Evolutionary conservation across 2,797 vertebrate species (phyloP).

Genomic region (Euphonia xanthogaster): DNA sequence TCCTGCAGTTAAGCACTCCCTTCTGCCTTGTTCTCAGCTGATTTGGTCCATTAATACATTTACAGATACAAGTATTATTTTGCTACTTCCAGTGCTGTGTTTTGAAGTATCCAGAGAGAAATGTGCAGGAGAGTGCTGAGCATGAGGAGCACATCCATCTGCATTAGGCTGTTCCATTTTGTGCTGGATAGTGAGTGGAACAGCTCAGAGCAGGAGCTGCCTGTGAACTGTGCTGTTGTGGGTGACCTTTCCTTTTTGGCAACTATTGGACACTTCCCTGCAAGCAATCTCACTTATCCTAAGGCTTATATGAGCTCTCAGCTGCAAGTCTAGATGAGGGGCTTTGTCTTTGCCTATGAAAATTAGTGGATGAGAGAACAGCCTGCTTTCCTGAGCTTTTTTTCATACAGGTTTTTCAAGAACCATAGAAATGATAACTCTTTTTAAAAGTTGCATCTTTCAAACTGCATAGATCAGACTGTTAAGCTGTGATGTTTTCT

Average conservation of each 20-base stretch:
- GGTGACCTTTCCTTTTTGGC: background rate
- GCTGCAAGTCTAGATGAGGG: background rate
- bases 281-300: background rate
- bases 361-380: background rate
- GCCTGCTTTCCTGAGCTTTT: background rate
- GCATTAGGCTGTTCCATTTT: slow-evolving; percentile 10
- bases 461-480: background rate
- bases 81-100: background rate
- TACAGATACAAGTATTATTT: background rate
- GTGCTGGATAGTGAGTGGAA: background rate
- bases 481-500: background rate
- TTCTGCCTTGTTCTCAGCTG: background rate
- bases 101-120: background rate
- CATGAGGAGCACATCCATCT: background rate
- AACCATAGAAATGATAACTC: background rate
- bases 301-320: background rate
- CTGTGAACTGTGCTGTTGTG: slow-evolving; percentile 13
- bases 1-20: background rate
- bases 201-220: slow-evolving; percentile 19
- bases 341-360: background rate
- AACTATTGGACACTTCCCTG: background rate
- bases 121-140: background rate
- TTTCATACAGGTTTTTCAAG: background rate
- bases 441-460: background rate
- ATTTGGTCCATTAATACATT: background rate